Base-by-base conservation (phyloP, 2,797 vertebrate species). In the Tokudaia muenninki region DNA sequence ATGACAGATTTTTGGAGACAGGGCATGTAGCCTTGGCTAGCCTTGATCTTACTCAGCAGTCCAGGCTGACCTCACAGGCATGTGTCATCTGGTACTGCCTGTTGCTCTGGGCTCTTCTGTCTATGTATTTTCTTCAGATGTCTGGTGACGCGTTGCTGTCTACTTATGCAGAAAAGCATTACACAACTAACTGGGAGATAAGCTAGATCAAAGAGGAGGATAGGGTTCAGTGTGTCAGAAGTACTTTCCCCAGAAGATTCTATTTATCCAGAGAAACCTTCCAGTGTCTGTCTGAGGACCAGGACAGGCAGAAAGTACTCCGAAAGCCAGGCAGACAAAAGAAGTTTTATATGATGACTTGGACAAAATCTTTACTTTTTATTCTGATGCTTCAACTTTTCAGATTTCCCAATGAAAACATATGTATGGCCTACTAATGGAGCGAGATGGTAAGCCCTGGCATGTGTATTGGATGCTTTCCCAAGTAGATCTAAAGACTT, bases 211-310 rank as follows among this genome's bases (percentile, higher is more conserved):
- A 91, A 88, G 61, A 90, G 87, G 21, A 44, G 52, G 29, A 31
- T 8, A 6, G 19, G 16, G 17, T 14, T 4, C 67, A n/a, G 19
- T 11, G 8, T 78, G 83, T 47, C 55, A 67, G 55, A 65, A 87
- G 37, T 80, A 84, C 67, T 57, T 89, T 94, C 75, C 37, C 37
- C 41, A 91, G 31, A 65, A 63, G 67, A 92, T 37, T 96, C 19
- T 92, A 63, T 92, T 96, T 89, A 95, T 67, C 41, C 63, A 91
- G 37, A 97, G 55, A 97, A 90, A 93, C 22, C 63, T 44, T 75
- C 75, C 37, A 87, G 26, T 79, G 74, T 83, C 70, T 82, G 65
- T 91, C 19, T 87, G 50, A 93, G 50, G 41, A 72, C 44, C 86
- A 83, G 94, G 82, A 79, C 61, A 95, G 89, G 67, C 52, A 81